These are phyloP conservation scores for Andrena praecox DNA, from an alignment of 2,888 invertebrate genomes.

Conservation along the genomic window DNA sequence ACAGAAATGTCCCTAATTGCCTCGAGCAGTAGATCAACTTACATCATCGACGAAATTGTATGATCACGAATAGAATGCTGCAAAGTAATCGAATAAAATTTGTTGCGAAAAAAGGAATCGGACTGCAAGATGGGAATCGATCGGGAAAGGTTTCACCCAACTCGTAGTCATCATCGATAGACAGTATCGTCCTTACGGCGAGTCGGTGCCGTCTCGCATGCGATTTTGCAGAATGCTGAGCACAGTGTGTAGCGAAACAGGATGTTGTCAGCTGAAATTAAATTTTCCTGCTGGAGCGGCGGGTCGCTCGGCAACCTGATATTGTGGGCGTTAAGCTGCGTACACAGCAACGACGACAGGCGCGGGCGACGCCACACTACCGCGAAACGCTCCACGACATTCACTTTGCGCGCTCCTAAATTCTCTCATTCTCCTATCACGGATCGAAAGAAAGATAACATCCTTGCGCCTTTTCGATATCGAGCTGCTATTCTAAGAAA, in stretches of 20 bases:
- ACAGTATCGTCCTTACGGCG: constrained; percentile 55
- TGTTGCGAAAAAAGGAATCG: not conserved
- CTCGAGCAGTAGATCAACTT: too few species aligned
- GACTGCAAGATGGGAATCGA: constrained; percentile 42
- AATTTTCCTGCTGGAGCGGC: constrained; percentile 74
- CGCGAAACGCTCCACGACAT: constrained; percentile 45
- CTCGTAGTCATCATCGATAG: constrained; percentile 61
- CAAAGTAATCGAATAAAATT: not conserved
- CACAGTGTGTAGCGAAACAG: constrained; percentile 72
- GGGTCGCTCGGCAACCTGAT: constrained; percentile 74
- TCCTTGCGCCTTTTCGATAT: constrained; percentile 15
- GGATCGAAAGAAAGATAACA: constrained; percentile 38
- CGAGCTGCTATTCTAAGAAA: not conserved
- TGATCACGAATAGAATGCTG: too few species aligned
- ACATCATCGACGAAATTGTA: too few species aligned
- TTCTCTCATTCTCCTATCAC: constrained; percentile 37
- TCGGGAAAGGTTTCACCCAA: constrained; percentile 37
- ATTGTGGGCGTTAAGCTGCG: constrained; percentile 73
- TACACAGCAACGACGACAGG: constrained; percentile 60
- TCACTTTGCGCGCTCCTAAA: constrained; percentile 51
- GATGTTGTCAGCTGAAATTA: constrained; percentile 77
- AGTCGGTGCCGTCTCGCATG: constrained; percentile 67
- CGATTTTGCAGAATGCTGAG: constrained; percentile 75
- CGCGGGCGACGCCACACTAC: constrained; percentile 43
- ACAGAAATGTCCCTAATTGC: too few species aligned